phyloP scores from a whole-genome alignment of 2,113 vertebrate genomes.

The Odontophorus gujanensis region DNA sequence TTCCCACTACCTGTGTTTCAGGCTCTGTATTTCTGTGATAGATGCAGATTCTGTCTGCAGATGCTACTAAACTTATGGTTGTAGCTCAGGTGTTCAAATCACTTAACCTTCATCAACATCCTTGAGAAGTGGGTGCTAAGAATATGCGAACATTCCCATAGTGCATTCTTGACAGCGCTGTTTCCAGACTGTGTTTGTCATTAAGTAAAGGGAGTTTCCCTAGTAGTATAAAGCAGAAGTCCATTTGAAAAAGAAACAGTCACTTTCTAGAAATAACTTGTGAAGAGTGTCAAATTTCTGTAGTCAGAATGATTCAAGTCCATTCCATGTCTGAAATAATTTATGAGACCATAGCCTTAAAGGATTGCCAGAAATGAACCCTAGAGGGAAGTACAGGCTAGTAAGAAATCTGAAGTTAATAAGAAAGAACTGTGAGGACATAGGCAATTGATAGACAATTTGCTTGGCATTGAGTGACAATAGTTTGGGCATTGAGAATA shows the following conservation, averaged over 20 bases:
- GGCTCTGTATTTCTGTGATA: not conserved
- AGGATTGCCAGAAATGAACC: not conserved
- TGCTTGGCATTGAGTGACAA: not conserved
- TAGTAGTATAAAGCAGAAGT: slow-evolving; percentile 4
- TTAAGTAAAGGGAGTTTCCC: not conserved
- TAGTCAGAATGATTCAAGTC: not conserved
- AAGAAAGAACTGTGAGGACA: not conserved
- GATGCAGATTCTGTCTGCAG: not conserved
- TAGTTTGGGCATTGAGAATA: not conserved
- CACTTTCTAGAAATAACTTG: slow-evolving; percentile 22
- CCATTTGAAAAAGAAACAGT: not conserved
- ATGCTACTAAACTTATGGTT: not conserved
- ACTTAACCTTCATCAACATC: not conserved
- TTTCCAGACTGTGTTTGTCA: not conserved
- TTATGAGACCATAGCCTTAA: not conserved
- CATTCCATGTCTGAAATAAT: slow-evolving; percentile 2
- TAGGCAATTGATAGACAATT: not conserved
- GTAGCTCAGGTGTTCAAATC: not conserved
- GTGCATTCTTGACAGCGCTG: not conserved
- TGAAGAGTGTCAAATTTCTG: not conserved
- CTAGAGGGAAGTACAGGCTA: not conserved
- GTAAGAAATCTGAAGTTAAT: not conserved
- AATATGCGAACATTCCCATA: not conserved
- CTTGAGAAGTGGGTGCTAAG: not conserved
- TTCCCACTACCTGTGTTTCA: not conserved